Evolutionary conservation across 2,113 vertebrate species (phyloP), one percentile per base, ranked within the genome.

Genomic region (Chroicocephalus ridibundus): DNA sequence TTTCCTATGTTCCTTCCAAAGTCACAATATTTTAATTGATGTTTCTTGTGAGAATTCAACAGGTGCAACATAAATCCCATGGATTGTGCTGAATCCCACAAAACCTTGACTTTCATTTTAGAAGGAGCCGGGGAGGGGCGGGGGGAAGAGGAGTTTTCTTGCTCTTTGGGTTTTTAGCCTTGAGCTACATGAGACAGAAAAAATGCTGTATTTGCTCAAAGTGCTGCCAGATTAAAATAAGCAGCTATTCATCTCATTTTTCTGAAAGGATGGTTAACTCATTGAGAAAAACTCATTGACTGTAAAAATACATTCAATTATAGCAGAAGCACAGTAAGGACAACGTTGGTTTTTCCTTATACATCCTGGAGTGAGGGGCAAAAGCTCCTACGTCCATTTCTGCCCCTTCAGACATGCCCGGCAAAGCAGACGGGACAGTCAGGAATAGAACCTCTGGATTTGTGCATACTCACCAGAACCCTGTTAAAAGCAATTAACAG

Each of bases 1-100:
- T 96, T 96, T 94, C 95, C 94, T 89, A 68, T 13, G n/a, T 49
- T 95, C 82, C 62, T 95, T 95, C 95, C 91, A 93, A 74, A 95
- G 86, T 94, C 93, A 95, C 95, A 91, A 25, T 77, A 52, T 89
- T 91, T 95, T 91, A 97, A 96, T 94, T 96, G 94, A 96, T 97
- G 86, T 74, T 94, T 95, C 96, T 96, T 95, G 70, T 66, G 97
- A 95, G 97, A 96, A 90, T 96, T 94, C 86, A 96, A 85, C 95
- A 96, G 96, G 96, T 97, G 97, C 94, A 95, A 87, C 86, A 94
- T 93, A 96, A 97, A 97, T 96, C 95, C 94, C 94, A 70, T 0
- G 29, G 94, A 97, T 90, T 95, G 58, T 94, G 96, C 95, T 96
- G 89, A 97, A 93, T 95, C 84, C 55, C 84, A 85, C 81, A 82